phyloP scores from a whole-genome alignment of 2,113 vertebrate species.

The Centropus unirufus region DNA sequence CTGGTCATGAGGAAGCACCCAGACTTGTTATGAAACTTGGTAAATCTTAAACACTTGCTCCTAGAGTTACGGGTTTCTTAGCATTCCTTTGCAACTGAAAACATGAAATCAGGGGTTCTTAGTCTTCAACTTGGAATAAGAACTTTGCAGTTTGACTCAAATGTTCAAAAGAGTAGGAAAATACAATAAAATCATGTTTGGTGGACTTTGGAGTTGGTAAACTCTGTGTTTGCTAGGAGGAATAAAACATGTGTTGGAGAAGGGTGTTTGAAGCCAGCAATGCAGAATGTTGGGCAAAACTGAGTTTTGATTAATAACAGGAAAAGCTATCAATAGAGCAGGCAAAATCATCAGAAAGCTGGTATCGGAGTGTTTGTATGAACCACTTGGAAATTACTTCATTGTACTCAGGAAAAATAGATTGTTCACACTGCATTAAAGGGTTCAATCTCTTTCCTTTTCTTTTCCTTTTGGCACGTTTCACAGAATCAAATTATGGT shows the following conservation, averaged over 20 bases:
- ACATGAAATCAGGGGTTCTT: neutral
- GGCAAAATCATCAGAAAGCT: neutral
- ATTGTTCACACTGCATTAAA: neutral
- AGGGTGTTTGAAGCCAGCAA: neutral
- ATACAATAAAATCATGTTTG: neutral
- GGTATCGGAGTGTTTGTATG: neutral
- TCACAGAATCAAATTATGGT: slow-evolving; percentile 81
- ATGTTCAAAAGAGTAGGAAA: neutral
- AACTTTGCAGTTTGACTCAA: neutral
- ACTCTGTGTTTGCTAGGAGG: neutral
- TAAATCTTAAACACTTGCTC: neutral
- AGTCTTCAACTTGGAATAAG: neutral
- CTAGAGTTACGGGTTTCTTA: neutral
- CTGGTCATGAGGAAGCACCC: neutral
- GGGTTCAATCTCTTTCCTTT: neutral
- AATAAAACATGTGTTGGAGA: neutral
- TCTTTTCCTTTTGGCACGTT: neutral
- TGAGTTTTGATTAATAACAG: neutral
- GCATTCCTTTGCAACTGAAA: neutral
- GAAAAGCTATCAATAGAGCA: neutral
- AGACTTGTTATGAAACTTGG: neutral
- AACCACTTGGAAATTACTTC: neutral
- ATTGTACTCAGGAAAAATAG: neutral
- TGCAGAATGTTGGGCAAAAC: neutral
- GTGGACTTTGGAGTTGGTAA: neutral